phyloP scores from a whole-genome alignment of 2,113 vertebrate species.

The Nanorana parkeri region DNA sequence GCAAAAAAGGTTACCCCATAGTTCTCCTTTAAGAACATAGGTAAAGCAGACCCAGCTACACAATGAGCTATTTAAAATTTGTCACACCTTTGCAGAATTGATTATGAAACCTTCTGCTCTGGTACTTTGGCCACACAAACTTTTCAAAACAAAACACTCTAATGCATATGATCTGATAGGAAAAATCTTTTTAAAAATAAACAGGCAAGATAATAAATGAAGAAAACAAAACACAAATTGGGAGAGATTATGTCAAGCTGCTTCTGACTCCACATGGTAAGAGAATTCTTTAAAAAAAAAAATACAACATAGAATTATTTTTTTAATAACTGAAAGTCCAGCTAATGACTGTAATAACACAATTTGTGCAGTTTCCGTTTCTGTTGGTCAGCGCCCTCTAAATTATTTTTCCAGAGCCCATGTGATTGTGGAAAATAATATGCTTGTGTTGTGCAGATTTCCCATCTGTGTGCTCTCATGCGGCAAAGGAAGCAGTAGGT shows the following conservation, averaged over 20 bases:
- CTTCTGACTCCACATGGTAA: background rate
- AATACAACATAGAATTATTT: background rate
- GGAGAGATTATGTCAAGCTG: no score
- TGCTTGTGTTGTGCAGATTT: background rate
- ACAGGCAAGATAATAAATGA: background rate
- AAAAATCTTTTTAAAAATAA: no score
- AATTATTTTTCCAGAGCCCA: constrained; percentile 21
- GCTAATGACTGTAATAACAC: background rate
- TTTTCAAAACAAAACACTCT: no score
- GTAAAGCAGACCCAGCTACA: no score
- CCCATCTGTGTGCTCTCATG: background rate
- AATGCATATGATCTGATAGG: no score
- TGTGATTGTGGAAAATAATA: constrained; percentile 12
- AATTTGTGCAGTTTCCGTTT: constrained; percentile 9
- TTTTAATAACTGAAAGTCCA: constrained; percentile 18
- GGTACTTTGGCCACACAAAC: no score
- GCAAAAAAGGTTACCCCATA: no score
- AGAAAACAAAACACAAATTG: background rate
- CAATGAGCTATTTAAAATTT: no score
- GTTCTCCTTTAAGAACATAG: no score
- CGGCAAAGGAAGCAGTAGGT: background rate
- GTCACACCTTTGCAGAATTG: no score
- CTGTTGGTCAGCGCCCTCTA: constrained; percentile 8
- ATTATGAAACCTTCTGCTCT: no score
- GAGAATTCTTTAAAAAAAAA: background rate